Evolutionary conservation across 2,113 vertebrate species (phyloP).

Genomic region (Nannobrachium achirus): DNA sequence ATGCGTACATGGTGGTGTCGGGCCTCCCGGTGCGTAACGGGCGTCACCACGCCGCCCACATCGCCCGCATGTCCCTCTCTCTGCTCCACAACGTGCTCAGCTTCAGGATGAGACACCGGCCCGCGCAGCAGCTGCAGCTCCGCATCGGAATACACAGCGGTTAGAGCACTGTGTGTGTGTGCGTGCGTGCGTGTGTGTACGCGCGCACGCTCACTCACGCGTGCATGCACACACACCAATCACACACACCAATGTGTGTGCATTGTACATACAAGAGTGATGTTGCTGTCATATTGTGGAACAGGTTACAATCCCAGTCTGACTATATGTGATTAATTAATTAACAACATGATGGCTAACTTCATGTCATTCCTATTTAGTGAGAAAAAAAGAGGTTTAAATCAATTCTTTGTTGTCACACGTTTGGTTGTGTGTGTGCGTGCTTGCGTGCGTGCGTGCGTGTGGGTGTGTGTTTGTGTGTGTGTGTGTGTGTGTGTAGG

Average conservation of each 20-base stretch:
- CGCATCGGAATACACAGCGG: constrained; percentile 91
- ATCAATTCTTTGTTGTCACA: constrained; percentile 10
- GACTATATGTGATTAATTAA: no score
- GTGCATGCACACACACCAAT: no score
- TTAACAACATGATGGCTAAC: neutral
- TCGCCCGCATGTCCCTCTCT: constrained; percentile 91
- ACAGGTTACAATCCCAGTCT: no score
- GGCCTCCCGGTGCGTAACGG: constrained; percentile 91
- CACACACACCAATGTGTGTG: no score
- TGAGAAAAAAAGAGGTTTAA: neutral
- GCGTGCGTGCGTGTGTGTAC: constrained; percentile 8
- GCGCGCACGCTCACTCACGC: no score
- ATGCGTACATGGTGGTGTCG: constrained; percentile 97
- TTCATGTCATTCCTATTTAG: neutral
- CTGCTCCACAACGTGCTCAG: constrained; percentile 88
- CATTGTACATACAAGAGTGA: no score
- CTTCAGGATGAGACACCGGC: constrained; percentile 89
- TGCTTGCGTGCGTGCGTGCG: neutral
- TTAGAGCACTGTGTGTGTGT: constrained; percentile 42
- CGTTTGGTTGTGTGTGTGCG: constrained; percentile 23
- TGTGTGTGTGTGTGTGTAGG: constrained; percentile 4
- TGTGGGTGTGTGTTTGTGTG: neutral
- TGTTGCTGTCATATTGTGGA: no score
- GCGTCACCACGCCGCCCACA: constrained; percentile 85
- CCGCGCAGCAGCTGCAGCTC: constrained; percentile 84